phyloP scores from a whole-genome alignment of 2,797 vertebrate species.

The Hozukius guyotensis region DNA sequence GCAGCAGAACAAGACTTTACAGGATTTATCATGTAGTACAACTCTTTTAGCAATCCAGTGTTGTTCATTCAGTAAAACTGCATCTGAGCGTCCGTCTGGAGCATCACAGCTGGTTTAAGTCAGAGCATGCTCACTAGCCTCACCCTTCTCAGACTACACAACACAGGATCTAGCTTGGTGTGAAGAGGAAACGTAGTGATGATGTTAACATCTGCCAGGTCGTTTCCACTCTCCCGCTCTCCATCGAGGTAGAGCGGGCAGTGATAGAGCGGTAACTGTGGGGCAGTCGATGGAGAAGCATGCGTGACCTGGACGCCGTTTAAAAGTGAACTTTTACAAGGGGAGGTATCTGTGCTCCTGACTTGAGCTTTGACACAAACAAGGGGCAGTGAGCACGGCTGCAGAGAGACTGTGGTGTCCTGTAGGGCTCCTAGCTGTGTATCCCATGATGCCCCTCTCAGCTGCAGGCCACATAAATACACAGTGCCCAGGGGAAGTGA shows the following conservation, averaged over 20 bases:
- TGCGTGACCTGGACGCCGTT: neutral
- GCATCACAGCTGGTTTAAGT: neutral
- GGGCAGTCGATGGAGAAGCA: neutral
- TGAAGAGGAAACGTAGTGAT: slow-evolving; percentile 72
- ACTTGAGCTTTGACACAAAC: slow-evolving; percentile 72
- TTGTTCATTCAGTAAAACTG: no score
- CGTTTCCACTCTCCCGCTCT: slow-evolving; percentile 32
- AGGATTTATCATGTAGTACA: no score
- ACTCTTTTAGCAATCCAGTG: no score
- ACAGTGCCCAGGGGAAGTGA: slow-evolving; percentile 54
- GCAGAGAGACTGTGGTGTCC: slow-evolving; percentile 64
- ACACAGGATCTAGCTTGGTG: slow-evolving; percentile 61
- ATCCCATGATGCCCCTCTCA: slow-evolving; percentile 86
- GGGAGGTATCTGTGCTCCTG: neutral
- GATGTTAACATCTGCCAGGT: slow-evolving; percentile 63
- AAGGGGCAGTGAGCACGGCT: slow-evolving; percentile 76
- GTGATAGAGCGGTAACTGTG: slow-evolving; percentile 67
- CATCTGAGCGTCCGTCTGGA: neutral
- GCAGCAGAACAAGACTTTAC: neutral
- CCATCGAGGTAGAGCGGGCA: slow-evolving; percentile 84
- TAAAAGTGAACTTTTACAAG: slow-evolving; percentile 20
- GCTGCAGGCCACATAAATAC: slow-evolving; percentile 83
- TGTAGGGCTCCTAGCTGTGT: slow-evolving; percentile 61
- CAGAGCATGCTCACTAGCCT: slow-evolving; percentile 72
- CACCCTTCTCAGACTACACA: slow-evolving; percentile 76